Conservation (phyloP, 1,140 invertebrate species). For the Drosophila repletoides region DNA sequence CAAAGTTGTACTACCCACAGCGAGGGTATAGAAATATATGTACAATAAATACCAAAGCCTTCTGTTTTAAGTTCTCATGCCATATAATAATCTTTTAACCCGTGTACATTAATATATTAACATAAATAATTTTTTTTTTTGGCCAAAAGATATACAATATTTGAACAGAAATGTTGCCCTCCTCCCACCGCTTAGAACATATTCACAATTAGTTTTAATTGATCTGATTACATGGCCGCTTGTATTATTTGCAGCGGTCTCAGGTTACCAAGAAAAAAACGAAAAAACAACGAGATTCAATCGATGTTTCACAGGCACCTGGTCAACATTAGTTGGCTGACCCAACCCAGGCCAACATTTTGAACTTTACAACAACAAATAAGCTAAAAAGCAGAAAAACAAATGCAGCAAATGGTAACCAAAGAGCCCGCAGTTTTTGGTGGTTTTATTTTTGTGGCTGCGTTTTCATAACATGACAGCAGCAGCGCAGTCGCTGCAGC, state of each 20-base stretch:
- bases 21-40: too few relatives aligned
- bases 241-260: slow-evolving; percentile 26
- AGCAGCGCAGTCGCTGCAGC: slow-evolving; percentile 26
- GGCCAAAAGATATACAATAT: neutral
- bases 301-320: slow-evolving; percentile 66
- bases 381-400: slow-evolving; percentile 29
- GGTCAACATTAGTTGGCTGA: slow-evolving; percentile 63
- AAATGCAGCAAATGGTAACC: slow-evolving; percentile 62
- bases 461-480: slow-evolving; percentile 72
- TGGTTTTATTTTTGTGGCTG: slow-evolving; percentile 37
- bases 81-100: too few relatives aligned
- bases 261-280: slow-evolving; percentile 38
- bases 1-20: too few relatives aligned
- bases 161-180: neutral
- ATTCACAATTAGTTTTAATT: slow-evolving; percentile 61
- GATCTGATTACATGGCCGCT: slow-evolving; percentile 58
- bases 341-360: slow-evolving; percentile 57
- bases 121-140: too few relatives aligned
- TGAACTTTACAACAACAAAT: slow-evolving; percentile 54
- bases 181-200: neutral
- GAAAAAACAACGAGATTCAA: slow-evolving; percentile 50
- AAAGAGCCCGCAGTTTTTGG: slow-evolving; percentile 63
- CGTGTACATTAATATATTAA: too few relatives aligned
- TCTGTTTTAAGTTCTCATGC: too few relatives aligned
- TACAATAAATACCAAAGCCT: too few relatives aligned